These are phyloP conservation scores for Agrotis segetum DNA, from an alignment of 2,888 invertebrate genomes.

Conservation along the genomic window DNA sequence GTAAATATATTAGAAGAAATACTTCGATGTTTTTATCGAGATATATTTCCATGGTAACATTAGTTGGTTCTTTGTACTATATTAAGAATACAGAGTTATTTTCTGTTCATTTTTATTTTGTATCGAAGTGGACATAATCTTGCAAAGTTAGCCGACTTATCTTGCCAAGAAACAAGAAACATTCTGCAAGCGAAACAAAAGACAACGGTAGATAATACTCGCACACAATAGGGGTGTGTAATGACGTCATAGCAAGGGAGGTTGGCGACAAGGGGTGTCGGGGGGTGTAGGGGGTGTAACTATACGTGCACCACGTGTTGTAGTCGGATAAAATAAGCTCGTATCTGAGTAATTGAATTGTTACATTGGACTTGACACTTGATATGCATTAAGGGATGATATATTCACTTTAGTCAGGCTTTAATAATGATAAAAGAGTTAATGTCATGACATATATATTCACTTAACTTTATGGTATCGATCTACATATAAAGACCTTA, in stretches of 20 bases:
- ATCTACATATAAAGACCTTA: too few species aligned
- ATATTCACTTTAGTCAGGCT: background rate
- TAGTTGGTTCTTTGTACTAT: background rate
- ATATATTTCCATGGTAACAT: slow-evolving; percentile 9
- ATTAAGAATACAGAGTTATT: background rate
- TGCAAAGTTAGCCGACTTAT: background rate
- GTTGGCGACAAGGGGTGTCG: slow-evolving; percentile 4
- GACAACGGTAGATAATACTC: slow-evolving; percentile 32
- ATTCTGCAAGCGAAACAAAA: slow-evolving; percentile 29
- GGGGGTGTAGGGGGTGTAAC: background rate
- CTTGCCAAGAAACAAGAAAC: slow-evolving; percentile 3
- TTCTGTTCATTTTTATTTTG: background rate
- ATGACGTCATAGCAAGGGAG: slow-evolving; percentile 46
- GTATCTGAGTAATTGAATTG: slow-evolving; percentile 36
- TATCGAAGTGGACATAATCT: background rate
- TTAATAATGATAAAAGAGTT: background rate
- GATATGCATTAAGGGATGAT: slow-evolving; percentile 14
- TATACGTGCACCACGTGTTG: slow-evolving; percentile 18
- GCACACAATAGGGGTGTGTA: slow-evolving; percentile 39
- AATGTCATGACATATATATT: too few species aligned
- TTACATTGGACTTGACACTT: slow-evolving; percentile 24
- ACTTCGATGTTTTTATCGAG: slow-evolving; percentile 7
- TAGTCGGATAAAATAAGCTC: slow-evolving; percentile 15
- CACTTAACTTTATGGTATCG: too few species aligned
- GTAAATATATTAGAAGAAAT: slow-evolving; percentile 11